Conservation (phyloP, 2,797 vertebrate species). For the Capromys pilorides region DNA sequence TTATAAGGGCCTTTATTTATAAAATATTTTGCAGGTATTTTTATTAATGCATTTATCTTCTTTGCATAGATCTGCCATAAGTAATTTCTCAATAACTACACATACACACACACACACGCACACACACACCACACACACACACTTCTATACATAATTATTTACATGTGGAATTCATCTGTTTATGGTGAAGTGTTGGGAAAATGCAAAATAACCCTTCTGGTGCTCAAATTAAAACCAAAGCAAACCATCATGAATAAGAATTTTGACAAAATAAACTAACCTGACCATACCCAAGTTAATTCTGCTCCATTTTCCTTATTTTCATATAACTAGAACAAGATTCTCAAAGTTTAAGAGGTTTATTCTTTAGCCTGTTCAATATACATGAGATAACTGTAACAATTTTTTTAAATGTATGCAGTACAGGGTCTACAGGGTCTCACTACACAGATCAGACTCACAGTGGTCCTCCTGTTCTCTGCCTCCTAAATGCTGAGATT, state of each 20-base stretch:
- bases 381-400: constrained; percentile 2
- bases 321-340: not conserved
- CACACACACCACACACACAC: too few species aligned
- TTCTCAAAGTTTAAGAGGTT: constrained; percentile 14
- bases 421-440: too few species aligned
- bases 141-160: not conserved
- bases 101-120: not conserved
- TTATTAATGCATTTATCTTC: not conserved
- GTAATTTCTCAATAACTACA: constrained; percentile 38
- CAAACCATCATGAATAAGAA: not conserved
- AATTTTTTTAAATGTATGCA: not conserved
- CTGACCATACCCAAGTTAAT: not conserved
- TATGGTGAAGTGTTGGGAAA: not conserved
- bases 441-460: too few species aligned
- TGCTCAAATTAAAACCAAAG: not conserved
- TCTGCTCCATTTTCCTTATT: not conserved
- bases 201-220: not conserved
- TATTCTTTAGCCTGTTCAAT: not conserved
- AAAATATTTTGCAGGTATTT: not conserved
- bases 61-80: constrained; percentile 31
- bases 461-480: too few species aligned
- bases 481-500: too few species aligned
- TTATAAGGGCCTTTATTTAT: not conserved
- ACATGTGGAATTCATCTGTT: not conserved
- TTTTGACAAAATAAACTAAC: constrained; percentile 36